Conservation (phyloP, 2,797 vertebrate species). For the Parambassis ranga region DNA sequence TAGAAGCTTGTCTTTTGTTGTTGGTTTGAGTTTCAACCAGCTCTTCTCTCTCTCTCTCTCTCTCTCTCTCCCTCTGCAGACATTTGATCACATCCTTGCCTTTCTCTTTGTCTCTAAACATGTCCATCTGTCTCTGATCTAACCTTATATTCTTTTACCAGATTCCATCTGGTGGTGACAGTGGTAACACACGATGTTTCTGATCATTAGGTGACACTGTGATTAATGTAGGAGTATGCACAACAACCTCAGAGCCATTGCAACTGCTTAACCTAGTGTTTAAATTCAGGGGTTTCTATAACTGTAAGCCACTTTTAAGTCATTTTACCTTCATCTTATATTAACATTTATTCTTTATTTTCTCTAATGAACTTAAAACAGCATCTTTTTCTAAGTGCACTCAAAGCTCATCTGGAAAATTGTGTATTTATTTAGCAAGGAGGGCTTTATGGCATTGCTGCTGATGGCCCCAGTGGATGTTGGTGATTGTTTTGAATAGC, state of each 20-base stretch:
- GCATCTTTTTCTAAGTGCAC: background rate
- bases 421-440: slow-evolving; percentile 42
- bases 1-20: slow-evolving; percentile 40
- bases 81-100: slow-evolving; percentile 58
- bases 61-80: slow-evolving; percentile 25
- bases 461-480: slow-evolving; percentile 53
- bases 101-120: slow-evolving; percentile 25
- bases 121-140: slow-evolving; percentile 39
- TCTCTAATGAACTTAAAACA: background rate
- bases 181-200: slow-evolving; percentile 59
- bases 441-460: slow-evolving; percentile 21
- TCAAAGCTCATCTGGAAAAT: slow-evolving; percentile 26
- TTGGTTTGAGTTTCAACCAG: slow-evolving; percentile 51
- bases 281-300: slow-evolving; percentile 23
- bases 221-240: slow-evolving; percentile 50
- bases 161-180: slow-evolving; percentile 38
- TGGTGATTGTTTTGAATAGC: slow-evolving; percentile 71
- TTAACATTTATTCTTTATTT: background rate
- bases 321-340: slow-evolving; percentile 14
- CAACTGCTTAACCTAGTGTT: slow-evolving; percentile 20
- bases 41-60: slow-evolving; percentile 29
- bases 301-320: slow-evolving; percentile 19
- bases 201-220: slow-evolving; percentile 34
- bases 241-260: slow-evolving; percentile 15
- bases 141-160: slow-evolving; percentile 58